A percentile compares a stretch with the other conserved stretches of the same genome.
Evolutionary conservation across 1,140 invertebrate genomes (phyloP).

Genomic region (Papilio dardanus): DNA sequence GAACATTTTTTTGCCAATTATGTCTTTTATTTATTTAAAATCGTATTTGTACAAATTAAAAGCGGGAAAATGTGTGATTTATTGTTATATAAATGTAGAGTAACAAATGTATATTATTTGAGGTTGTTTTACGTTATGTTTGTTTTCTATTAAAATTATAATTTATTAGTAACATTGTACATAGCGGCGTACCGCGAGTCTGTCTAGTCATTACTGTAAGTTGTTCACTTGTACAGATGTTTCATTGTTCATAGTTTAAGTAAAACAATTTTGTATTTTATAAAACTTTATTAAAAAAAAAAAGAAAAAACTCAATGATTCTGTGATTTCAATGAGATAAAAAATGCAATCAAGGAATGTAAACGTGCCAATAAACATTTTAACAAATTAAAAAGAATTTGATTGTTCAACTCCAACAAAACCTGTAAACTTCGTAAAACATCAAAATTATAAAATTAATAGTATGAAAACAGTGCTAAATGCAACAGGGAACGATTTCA

Average conservation of each 20-base stretch:
- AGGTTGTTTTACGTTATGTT: background rate
- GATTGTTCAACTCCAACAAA: background rate
- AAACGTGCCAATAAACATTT: constrained; percentile 69
- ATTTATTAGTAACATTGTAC: constrained; percentile 47
- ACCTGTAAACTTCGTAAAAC: background rate
- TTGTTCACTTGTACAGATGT: constrained; percentile 55
- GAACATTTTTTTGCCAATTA: no score
- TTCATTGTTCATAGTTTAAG: constrained; percentile 52
- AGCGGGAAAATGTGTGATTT: background rate
- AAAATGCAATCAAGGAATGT: constrained; percentile 70
- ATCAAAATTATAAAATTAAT: background rate
- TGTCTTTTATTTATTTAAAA: no score
- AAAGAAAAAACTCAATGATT: constrained; percentile 56
- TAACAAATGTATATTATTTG: background rate
- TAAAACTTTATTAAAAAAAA: constrained; percentile 69
- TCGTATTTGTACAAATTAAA: background rate
- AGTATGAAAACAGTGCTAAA: background rate
- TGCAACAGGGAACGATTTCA: background rate
- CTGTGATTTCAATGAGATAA: constrained; percentile 55
- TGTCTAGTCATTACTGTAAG: constrained; percentile 72
- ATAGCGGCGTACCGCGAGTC: constrained; percentile 55
- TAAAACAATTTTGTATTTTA: constrained; percentile 65
- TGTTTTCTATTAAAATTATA: constrained; percentile 3
- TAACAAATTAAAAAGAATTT: constrained; percentile 54
- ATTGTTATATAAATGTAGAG: background rate